Evolutionary conservation across 1,140 invertebrate species (phyloP).

Genomic region (Callitettix versicolor): DNA sequence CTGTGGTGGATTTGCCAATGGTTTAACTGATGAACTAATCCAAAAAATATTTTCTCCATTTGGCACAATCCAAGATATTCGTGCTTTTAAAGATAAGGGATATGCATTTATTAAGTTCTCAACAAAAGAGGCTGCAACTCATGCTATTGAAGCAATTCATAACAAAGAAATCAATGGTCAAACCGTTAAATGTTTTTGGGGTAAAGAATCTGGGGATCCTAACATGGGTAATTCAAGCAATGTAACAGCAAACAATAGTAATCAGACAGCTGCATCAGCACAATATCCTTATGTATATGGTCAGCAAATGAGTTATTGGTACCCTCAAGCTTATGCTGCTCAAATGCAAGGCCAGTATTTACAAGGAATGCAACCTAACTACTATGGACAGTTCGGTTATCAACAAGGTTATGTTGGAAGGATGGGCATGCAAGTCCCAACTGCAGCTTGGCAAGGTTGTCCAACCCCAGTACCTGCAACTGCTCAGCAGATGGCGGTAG

Average conservation of each 20-base stretch:
- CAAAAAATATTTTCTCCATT: constrained; percentile 89
- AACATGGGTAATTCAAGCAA: constrained; percentile 41
- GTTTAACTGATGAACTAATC: constrained; percentile 90
- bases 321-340: constrained; percentile 53
- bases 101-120: constrained; percentile 98
- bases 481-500: constrained; percentile 30
- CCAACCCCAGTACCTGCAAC: constrained; percentile 27
- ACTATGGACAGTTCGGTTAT: constrained; percentile 36
- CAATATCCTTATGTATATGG: constrained; percentile 51
- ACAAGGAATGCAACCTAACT: constrained; percentile 45
- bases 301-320: constrained; percentile 72
- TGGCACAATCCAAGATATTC: constrained; percentile 91
- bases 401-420: constrained; percentile 37
- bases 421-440: constrained; percentile 35
- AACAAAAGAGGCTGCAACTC: constrained; percentile 91
- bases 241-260: constrained; percentile 42
- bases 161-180: constrained; percentile 94
- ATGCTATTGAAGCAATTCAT: constrained; percentile 93
- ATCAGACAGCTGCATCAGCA: constrained; percentile 34
- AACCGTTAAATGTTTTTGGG: constrained; percentile 98
- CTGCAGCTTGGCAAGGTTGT: constrained; percentile 21
- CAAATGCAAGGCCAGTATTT: constrained; percentile 48
- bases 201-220: constrained; percentile 80
- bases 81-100: constrained; percentile 98
- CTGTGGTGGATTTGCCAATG: constrained; percentile 90